Evolutionary conservation across 2,888 invertebrate species (phyloP), one percentile per base, ranked within the genome.

Genomic region (Oconnorella tubifera): DNA sequence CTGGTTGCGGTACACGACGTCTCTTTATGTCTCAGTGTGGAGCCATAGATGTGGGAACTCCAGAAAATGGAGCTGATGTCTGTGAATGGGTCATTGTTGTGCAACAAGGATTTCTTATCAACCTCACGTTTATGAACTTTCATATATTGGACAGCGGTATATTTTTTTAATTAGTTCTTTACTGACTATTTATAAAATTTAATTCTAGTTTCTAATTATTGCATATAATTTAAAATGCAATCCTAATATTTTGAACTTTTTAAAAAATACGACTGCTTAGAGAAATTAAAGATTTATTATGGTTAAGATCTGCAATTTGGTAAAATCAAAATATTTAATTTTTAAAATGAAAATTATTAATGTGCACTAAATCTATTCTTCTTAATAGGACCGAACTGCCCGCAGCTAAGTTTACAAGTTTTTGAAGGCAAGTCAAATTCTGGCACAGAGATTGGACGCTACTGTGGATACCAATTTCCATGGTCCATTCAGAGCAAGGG

Each of bases 81-180:
- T 69, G 69, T 53, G 59, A 62, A 27, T 69, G 69, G 69, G 25
- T 4, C 28, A 69, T 69, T 55, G 33, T 2, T 3, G 63, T 63
- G 3, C 27, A 40, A 3, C 14, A 51, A 10, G 65, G 63, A 2
- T 53, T 25, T 27, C 28, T 49, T 19, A 32, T 69, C 27, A 62
- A 69, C 32, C 32, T 68, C 58, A 63, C 65, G 32, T 63, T 69
- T 48, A 51, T n/a, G n/a, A n/a, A 33, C 3, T 69, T 69, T 59
- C 29, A 56, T 51, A 65, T 69, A 6, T 10, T 55, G 4, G 69
- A 69, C 27, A 58, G 51, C 4, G 69, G 69, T 69, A 14, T 50
- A 59, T 61, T 4, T 19, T 3, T 1, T 25, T 1, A 3, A 10
- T 31, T n/a, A 6, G 23, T 14, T 33, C 23, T 61, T 27, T 61